Percentiles rank a stretch among this genome's conserved stretches.
Evolutionary conservation across 2,797 vertebrate genomes (phyloP).

Genomic region (Peromyscus nudipes): DNA sequence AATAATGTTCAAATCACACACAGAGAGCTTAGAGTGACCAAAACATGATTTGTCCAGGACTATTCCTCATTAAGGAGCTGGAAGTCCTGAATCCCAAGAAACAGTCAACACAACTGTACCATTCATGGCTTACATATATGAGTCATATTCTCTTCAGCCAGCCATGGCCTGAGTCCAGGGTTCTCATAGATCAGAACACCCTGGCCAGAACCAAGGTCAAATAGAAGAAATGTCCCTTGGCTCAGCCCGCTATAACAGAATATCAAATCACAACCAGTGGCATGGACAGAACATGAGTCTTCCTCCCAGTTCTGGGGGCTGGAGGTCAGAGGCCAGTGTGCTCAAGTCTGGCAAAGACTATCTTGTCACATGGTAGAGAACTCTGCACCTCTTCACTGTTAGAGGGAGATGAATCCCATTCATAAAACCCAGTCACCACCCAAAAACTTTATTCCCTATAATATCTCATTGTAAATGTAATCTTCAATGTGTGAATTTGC

Average conservation of each 20-base stretch:
- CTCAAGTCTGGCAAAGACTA: background rate
- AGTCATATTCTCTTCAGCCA: background rate
- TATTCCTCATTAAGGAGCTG: background rate
- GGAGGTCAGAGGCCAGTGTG: background rate
- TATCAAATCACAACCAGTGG: background rate
- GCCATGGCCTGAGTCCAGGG: background rate
- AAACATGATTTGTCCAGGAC: background rate
- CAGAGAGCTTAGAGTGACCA: background rate
- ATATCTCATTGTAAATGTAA: background rate
- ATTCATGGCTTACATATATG: no score
- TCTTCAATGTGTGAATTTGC: background rate
- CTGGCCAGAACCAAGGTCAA: background rate
- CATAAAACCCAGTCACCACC: background rate
- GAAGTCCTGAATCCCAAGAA: background rate
- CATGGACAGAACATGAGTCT: no score
- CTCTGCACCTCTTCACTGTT: background rate
- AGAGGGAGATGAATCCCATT: background rate
- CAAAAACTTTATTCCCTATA: background rate
- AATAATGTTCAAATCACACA: background rate
- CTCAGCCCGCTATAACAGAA: background rate
- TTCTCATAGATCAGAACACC: background rate
- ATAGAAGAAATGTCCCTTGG: background rate
- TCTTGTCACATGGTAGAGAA: background rate
- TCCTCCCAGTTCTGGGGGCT: background rate
- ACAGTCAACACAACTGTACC: no score